Base-by-base conservation (phyloP, 2,888 invertebrate species). In the Erebia palarica region DNA sequence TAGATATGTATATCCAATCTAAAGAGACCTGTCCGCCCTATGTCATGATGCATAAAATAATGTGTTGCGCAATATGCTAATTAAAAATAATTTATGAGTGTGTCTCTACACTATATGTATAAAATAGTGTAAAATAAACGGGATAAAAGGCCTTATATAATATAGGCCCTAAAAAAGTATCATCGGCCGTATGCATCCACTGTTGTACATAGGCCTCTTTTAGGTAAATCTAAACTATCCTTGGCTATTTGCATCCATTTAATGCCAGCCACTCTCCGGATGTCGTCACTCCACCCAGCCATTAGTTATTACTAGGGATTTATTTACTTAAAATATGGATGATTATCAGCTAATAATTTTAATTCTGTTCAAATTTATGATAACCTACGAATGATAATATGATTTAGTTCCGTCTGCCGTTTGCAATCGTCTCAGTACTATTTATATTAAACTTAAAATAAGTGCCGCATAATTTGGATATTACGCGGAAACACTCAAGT, bases 401-500 rank as follows among this genome's bases (percentile, higher is more conserved):
- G 51, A 8, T 53, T 16, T 8, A 53, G 9, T 65, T 36, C 36
- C 2, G 8, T 21, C 27, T 27, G 27, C 3, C 36, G 36, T 36
- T 14, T n/a, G 9, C 9, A 13, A 36, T 21, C 1, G 21, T 42
- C n/a, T 9, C 27, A n/a, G n/a, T 59, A 27, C 27, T 21, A 4
- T 14, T n/a, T n/a, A n/a, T n/a, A 13, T 59, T 59, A 36, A 0
- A 5, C 27, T 9, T 9, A 47, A 47, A 63, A 47, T 63, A 63
- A 63, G 47, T 47, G 42, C 36, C 27, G 36, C 36, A 49, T 5
- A 65, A 61, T 68, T 58, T 58, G 36, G 58, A 65, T 65, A 66
- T 55, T 61, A 67, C 57, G 49, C 65, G 73, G 74, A 73, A 71
- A 69, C 69, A 60, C 14, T 53, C 18, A 60, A 66, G 49, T 42